These are phyloP conservation scores for Parnassius mnemosyne DNA, from an alignment of 2,888 invertebrate genomes.

Conservation along the genomic window DNA sequence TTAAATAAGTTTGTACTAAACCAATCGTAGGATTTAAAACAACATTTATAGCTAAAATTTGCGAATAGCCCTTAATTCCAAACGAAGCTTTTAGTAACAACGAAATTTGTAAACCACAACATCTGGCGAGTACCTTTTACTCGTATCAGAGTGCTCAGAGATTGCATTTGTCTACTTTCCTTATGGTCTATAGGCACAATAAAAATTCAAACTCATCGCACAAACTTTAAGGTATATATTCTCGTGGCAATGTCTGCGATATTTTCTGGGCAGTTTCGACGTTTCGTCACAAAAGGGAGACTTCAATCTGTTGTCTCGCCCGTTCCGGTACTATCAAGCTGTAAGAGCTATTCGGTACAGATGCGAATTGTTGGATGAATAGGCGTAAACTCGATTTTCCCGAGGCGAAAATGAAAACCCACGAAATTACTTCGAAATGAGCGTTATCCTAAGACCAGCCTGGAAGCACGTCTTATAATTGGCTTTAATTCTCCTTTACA, in stretches of 20 bases:
- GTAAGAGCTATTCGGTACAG: conserved; percentile 70
- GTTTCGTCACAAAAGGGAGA: conserved; percentile 46
- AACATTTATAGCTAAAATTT: conserved; percentile 32
- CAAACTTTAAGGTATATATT: conserved; percentile 37
- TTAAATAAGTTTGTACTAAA: not conserved
- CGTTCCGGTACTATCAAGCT: conserved; percentile 61
- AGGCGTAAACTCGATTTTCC: conserved; percentile 66
- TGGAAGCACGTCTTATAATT: conserved; percentile 6
- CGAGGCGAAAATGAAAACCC: conserved; percentile 60
- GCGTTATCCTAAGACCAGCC: conserved; percentile 30
- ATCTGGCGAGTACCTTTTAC: conserved; percentile 63
- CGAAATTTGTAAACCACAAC: conserved; percentile 74
- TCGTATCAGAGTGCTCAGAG: conserved; percentile 55
- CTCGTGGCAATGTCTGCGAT: conserved; percentile 29
- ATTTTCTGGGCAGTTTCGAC: conserved; percentile 48
- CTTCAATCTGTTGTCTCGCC: conserved; percentile 75
- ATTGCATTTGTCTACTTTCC: conserved; percentile 67
- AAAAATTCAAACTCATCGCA: conserved; percentile 35
- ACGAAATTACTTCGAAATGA: conserved; percentile 34
- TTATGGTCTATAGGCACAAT: conserved; percentile 33
- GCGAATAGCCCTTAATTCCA: conserved; percentile 52
- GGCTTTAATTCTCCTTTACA: not conserved
- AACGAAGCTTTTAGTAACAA: conserved; percentile 69
- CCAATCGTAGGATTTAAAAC: conserved; percentile 19
- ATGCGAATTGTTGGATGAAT: conserved; percentile 61